A percentile compares a stretch with the other conserved stretches of the same genome.
These are phyloP conservation scores for Microhierax caerulescens DNA, from an alignment of 2,797 vertebrate genomes.

Conservation along the genomic window DNA sequence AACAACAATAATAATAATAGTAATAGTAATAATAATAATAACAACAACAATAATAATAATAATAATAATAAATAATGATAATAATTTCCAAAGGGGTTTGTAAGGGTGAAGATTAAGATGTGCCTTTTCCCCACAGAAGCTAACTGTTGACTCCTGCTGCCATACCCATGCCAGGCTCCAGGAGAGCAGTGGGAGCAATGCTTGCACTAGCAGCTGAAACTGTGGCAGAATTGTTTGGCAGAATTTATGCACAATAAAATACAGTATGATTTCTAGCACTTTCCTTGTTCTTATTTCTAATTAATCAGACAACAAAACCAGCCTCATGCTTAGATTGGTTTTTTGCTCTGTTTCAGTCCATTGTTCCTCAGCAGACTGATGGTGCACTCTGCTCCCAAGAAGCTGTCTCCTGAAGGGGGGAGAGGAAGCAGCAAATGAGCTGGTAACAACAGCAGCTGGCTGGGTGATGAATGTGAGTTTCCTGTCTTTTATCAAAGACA, in stretches of 20 bases:
- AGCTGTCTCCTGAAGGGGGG: not conserved
- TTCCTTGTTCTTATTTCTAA: not conserved
- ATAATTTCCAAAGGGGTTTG: not conserved
- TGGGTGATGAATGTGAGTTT: slow-evolving; percentile 22
- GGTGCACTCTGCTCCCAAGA: not conserved
- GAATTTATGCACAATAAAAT: not conserved
- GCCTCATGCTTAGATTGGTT: not conserved
- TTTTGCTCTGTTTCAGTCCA: not conserved
- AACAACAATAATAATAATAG: no score
- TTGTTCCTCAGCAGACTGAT: not conserved
- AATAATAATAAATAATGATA: no score
- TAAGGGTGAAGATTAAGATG: not conserved
- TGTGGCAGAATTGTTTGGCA: not conserved
- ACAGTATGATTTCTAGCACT: not conserved
- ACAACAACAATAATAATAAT: no score
- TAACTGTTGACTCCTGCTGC: not conserved
- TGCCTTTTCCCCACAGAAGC: not conserved
- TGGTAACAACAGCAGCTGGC: slow-evolving; percentile 31
- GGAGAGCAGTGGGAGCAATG: not conserved
- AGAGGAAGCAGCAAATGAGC: slow-evolving; percentile 27
- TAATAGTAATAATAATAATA: no score
- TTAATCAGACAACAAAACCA: not conserved
- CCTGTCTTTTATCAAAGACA: slow-evolving; percentile 21
- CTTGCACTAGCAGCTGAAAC: not conserved
- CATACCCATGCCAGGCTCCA: not conserved